Evolutionary conservation across 2,113 vertebrate genomes (phyloP).

Genomic region (Petaurus breviceps): DNA sequence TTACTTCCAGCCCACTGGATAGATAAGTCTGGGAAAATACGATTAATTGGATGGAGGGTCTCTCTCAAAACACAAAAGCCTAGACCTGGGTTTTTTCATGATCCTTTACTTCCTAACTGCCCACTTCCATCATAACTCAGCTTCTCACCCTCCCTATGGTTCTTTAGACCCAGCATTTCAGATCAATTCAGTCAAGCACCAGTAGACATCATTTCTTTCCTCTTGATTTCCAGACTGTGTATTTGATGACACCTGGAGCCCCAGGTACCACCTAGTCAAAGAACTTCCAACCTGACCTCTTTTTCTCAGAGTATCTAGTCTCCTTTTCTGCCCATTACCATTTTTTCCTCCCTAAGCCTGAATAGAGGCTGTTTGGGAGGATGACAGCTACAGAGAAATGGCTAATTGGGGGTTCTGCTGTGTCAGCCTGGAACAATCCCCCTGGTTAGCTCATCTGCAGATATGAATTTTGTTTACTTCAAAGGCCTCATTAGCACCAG

Average conservation of each 20-base stretch:
- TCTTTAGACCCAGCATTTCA: background rate
- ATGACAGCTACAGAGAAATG: conserved; percentile 36
- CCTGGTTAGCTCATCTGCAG: conserved; percentile 58
- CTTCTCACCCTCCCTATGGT: background rate
- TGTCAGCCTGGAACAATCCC: conserved; percentile 34
- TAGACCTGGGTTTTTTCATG: background rate
- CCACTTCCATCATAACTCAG: background rate
- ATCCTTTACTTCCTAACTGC: background rate
- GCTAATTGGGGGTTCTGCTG: conserved; percentile 57
- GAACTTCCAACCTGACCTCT: background rate
- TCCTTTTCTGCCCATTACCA: background rate
- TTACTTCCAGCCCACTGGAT: background rate
- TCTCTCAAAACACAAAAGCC: background rate
- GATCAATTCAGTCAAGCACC: background rate
- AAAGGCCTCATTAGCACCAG: conserved; percentile 69
- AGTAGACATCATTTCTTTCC: background rate
- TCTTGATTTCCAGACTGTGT: background rate
- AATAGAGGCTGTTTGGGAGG: background rate
- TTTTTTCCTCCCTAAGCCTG: background rate
- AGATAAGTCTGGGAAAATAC: background rate
- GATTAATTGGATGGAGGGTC: background rate
- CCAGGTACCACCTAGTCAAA: background rate
- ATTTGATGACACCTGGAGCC: background rate
- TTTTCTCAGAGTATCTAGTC: background rate
- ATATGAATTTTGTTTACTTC: conserved; percentile 73